Evolutionary conservation across 2,888 invertebrate genomes (phyloP).

Genomic region (Fragum fragum): DNA sequence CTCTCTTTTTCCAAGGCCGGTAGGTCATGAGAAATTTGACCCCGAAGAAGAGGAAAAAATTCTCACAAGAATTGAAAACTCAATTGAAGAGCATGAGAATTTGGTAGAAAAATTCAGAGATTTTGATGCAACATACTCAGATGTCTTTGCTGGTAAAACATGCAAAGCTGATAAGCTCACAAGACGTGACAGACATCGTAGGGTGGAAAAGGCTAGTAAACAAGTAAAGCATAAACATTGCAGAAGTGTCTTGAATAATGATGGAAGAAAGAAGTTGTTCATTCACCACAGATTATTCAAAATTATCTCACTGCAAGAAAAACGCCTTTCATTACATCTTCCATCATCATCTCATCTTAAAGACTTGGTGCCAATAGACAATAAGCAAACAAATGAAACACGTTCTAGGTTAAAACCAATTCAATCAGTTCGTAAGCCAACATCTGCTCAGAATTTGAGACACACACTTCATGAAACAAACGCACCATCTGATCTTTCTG

Average conservation of each 20-base stretch:
- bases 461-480: conserved; percentile 75
- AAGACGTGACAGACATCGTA: conserved; percentile 71
- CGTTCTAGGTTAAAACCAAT: conserved; percentile 55
- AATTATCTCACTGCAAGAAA: conserved; percentile 70
- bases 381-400: conserved; percentile 55
- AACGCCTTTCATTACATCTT: conserved; percentile 52
- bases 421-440: conserved; percentile 12
- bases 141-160: conserved; percentile 55
- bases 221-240: conserved; percentile 82
- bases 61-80: conserved; percentile 47
- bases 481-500: conserved; percentile 65
- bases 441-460: conserved; percentile 72
- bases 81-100: conserved; percentile 53
- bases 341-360: conserved; percentile 45
- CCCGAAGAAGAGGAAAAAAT: conserved; percentile 60
- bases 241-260: conserved; percentile 74
- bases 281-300: conserved; percentile 79
- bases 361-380: conserved; percentile 27
- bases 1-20: conserved; percentile 74
- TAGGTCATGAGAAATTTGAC: conserved; percentile 41
- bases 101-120: conserved; percentile 62
- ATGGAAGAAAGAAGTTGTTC: conserved; percentile 75
- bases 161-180: conserved; percentile 63
- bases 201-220: conserved; percentile 76
- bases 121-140: conserved; percentile 47